phyloP scores from a whole-genome alignment of 92 coral and sea anemone genomes.

The Montipora capitata region DNA sequence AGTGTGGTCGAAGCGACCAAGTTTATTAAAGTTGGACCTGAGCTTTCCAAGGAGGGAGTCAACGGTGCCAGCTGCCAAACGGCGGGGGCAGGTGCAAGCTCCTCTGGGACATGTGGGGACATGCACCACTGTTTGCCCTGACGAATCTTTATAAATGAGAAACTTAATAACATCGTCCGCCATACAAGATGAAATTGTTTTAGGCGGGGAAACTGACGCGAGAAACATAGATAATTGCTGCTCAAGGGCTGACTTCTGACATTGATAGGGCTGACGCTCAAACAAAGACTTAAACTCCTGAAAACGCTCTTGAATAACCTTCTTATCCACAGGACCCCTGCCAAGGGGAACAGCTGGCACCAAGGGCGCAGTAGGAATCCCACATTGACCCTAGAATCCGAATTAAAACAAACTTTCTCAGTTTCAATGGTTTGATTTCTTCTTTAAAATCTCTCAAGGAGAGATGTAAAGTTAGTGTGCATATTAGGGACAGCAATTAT shows the following conservation, averaged over 20 bases:
- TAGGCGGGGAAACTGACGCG: slow-evolving; percentile 13
- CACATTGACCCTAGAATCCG: not conserved
- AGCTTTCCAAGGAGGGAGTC: slow-evolving; percentile 51
- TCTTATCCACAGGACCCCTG: not conserved
- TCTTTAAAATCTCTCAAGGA: too few species aligned
- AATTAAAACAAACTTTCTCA: too few species aligned
- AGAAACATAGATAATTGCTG: slow-evolving; percentile 42
- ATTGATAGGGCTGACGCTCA: slow-evolving; percentile 38
- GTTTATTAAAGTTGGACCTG: slow-evolving; percentile 47
- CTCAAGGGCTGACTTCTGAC: slow-evolving; percentile 71
- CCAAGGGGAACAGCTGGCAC: not conserved
- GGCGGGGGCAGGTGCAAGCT: not conserved
- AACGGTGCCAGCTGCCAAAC: not conserved
- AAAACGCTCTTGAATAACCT: slow-evolving; percentile 20
- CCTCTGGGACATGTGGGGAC: not conserved
- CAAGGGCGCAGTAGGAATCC: not conserved
- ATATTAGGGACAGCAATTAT: too few species aligned
- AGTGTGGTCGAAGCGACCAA: slow-evolving; percentile 34
- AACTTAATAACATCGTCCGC: slow-evolving; percentile 64
- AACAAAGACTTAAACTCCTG: slow-evolving; percentile 6
- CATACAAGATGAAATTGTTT: slow-evolving; percentile 25
- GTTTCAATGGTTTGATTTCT: too few species aligned
- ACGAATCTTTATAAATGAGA: too few species aligned
- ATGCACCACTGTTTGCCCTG: slow-evolving; percentile 54
- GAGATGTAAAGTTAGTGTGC: too few species aligned